Base-by-base conservation (phyloP, 2,797 vertebrate species). In the Acanthurus tractus region DNA sequence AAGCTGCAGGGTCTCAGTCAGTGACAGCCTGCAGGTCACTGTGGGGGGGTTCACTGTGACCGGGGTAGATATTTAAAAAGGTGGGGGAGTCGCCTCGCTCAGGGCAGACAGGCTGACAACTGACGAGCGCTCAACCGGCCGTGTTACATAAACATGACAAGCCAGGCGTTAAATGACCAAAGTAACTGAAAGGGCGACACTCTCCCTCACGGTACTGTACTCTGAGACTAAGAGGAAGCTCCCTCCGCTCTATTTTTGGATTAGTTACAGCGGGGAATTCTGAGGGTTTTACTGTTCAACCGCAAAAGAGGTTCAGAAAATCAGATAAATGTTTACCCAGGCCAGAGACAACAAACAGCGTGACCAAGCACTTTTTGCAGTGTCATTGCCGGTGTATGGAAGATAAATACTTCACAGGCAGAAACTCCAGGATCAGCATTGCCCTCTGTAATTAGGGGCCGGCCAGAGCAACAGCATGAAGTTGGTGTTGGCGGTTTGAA, bases 321-420 rank as follows among this genome's bases (percentile, higher is more conserved):
- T 77, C 50, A 34, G 67, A 76, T 38, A 72, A 83, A 79, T 88
- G 74, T 91, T 89, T 88, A 74, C 62, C 22, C 34, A 73, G 73
- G 52, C 54, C 56, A 34, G 52, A 45, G 44, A 78, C 79, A 74
- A 76, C 76, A 87, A 78, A 73, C 79, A 67, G 48, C 0, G 8
- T 72, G 74, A 80, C 74, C 57, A 1, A 48, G 52, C 67, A 20
- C 14, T 80, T 89, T 89, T 3, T 83, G 83, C 86, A 63, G 56
- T 4, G 83, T 91, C 89, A 90, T 3, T 55, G 72, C 53, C n/a
- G 7, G 20, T 29, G 56, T 29, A n/a, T 48, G 23, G 14, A 79
- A 56, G 80, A 77, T 70, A 72, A 88, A 87, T 13, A 85, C 66
- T 58, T 72, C 18, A 71, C 66, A 58, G 65, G 75, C 67, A 59